phyloP scores from a whole-genome alignment of 2,888 invertebrate genomes.

The Platycnemis pennipes region DNA sequence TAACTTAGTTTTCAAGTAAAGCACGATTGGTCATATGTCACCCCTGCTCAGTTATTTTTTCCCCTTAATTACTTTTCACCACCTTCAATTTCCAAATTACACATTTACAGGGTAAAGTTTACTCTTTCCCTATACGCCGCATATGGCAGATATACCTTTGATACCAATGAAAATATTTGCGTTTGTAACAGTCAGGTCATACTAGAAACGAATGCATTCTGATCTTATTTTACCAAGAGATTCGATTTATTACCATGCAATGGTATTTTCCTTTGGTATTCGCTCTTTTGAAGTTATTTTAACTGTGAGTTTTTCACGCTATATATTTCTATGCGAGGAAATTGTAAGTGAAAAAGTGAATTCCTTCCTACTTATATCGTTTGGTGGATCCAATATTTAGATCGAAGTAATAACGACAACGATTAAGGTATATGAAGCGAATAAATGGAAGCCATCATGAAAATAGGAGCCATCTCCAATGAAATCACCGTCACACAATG shows the following conservation, averaged over 20 bases:
- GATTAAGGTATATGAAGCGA: slow-evolving; percentile 25
- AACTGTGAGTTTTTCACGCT: neutral
- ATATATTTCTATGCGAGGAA: neutral
- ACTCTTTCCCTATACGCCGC: neutral
- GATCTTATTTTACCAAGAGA: neutral
- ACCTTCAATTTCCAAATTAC: too few species aligned
- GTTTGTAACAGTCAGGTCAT: neutral
- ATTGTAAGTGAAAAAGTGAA: neutral
- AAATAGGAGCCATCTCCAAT: neutral
- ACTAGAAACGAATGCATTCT: neutral
- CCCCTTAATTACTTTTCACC: too few species aligned
- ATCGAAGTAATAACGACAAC: neutral
- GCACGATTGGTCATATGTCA: neutral
- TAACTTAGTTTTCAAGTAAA: neutral
- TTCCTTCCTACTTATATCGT: neutral
- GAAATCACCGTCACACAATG: neutral
- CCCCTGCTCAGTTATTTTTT: neutral
- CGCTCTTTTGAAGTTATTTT: neutral
- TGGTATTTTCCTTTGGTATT: neutral
- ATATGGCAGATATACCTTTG: neutral
- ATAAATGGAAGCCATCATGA: neutral
- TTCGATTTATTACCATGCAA: neutral
- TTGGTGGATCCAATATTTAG: neutral
- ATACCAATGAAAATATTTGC: neutral
- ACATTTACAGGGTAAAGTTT: neutral